Percentiles rank a stretch among this genome's conserved stretches.
phyloP scores from a whole-genome alignment of 2,888 invertebrate genomes.

The Hololepta plana region DNA sequence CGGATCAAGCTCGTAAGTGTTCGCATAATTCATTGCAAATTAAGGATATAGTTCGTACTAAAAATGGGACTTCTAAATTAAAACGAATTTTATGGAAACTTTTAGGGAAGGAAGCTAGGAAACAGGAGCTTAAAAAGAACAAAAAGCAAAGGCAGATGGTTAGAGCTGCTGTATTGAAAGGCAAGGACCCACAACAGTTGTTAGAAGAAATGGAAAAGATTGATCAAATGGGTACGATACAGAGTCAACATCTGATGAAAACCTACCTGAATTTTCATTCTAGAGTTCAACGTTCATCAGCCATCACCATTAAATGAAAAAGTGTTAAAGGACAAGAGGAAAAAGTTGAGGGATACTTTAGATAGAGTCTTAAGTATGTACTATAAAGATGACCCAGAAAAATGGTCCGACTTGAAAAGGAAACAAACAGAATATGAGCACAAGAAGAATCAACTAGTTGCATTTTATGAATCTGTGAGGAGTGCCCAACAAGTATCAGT shows the following conservation, averaged over 20 bases:
- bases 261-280: conserved; percentile 15
- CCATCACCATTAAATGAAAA: conserved; percentile 93
- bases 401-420: conserved; percentile 79
- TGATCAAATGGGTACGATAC: conserved; percentile 84
- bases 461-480: conserved; percentile 88
- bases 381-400: conserved; percentile 93
- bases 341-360: conserved; percentile 87
- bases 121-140: conserved; percentile 95
- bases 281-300: conserved; percentile 87
- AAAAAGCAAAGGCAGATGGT: conserved; percentile 94
- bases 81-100: conserved; percentile 10
- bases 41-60: neutral
- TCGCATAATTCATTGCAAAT: neutral
- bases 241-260: too few species aligned
- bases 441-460: conserved; percentile 66
- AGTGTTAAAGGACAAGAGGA: conserved; percentile 89
- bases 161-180: conserved; percentile 88
- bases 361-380: conserved; percentile 88
- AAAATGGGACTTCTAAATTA: neutral
- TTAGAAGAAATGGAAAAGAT: conserved; percentile 93
- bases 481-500: conserved; percentile 90
- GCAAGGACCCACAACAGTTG: conserved; percentile 91
- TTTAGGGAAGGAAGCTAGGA: conserved; percentile 88
- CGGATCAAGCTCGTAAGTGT: conserved; percentile 92
- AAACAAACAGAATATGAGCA: conserved; percentile 88